Evolutionary conservation across 1,140 invertebrate species (phyloP).

Genomic region (Calosoma granatense): DNA sequence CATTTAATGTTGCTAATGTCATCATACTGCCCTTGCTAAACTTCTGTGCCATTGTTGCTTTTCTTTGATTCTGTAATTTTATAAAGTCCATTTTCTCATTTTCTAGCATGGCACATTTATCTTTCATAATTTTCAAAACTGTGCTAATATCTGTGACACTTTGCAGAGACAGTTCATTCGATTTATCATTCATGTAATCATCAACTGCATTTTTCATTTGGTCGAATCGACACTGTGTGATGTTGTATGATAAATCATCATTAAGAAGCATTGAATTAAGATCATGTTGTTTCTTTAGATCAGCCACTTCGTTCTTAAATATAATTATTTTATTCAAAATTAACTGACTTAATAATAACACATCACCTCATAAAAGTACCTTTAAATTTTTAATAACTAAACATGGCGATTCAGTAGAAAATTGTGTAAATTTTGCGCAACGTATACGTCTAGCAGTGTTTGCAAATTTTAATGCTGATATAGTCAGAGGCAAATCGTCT

Average conservation of each 20-base stretch:
- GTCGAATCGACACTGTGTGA: neutral
- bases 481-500: conserved; percentile 18
- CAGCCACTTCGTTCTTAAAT: neutral
- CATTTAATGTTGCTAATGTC: neutral
- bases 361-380: conserved; percentile 4
- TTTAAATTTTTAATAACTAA: conserved; percentile 7
- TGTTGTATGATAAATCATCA: neutral
- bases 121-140: neutral
- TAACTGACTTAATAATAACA: neutral
- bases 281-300: neutral
- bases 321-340: neutral
- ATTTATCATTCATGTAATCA: neutral
- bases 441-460: conserved; percentile 13
- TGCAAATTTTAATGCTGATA: conserved; percentile 24
- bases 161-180: neutral
- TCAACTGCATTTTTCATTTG: neutral
- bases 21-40: no score
- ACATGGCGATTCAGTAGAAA: neutral
- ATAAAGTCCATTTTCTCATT: no score
- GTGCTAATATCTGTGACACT: neutral
- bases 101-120: conserved; percentile 1
- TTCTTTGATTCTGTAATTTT: no score
- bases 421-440: neutral
- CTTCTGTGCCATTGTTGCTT: no score
- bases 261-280: neutral